Base-by-base conservation (phyloP, 2,888 invertebrate species). In the Tenthredo mesomela region DNA sequence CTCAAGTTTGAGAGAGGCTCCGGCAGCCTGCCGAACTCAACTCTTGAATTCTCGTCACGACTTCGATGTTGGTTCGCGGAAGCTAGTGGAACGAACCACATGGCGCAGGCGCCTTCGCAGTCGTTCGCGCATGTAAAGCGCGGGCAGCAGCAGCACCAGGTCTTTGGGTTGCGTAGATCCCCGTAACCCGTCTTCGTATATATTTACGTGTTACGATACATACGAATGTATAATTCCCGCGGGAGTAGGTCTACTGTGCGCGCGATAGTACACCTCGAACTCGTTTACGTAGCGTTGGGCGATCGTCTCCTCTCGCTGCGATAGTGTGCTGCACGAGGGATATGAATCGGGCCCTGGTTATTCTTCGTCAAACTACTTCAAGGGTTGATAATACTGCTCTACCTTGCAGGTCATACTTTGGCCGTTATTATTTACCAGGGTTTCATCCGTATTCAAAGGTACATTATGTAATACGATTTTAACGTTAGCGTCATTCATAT, bases 121-220 rank as follows among this genome's bases (percentile, higher is more conserved):
- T n/a, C 61, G 78, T 61, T 40, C 61, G 37, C 80, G 80, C 61
- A 61, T 80, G 80, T 61, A 61, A 80, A 77, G 29, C 77, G 77
- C 50, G 77, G 77, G 77, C 77, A 40, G 71, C 77, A 40, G 71
- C n/a, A 73, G 40, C 33, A 73, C 77, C 77, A 54, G 54, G 77
- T 50, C 54, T 29, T 77, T 15, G 1, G 29, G 54, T n/a, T 77
- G 77, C 29, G 77, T 77, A 77, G 77, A 77, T 77, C 50, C 54
- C 77, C 50, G 47, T 50, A 15, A 43, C 21, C 71, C 71, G 71
- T 43, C 12, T 73, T 43, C 12, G 40, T 73, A 25, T 43, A 67
- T 33, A 67, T 33, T 10, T 67, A 33, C 15, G 33, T 33, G 5
- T 18, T n/a, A n/a, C 18, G 15, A 29, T 18, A 33, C 25, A 67